Percentiles rank a stretch among this genome's conserved stretches.
Evolutionary conservation across 2,113 vertebrate genomes (phyloP).

Genomic region (Myiopsitta monachus): DNA sequence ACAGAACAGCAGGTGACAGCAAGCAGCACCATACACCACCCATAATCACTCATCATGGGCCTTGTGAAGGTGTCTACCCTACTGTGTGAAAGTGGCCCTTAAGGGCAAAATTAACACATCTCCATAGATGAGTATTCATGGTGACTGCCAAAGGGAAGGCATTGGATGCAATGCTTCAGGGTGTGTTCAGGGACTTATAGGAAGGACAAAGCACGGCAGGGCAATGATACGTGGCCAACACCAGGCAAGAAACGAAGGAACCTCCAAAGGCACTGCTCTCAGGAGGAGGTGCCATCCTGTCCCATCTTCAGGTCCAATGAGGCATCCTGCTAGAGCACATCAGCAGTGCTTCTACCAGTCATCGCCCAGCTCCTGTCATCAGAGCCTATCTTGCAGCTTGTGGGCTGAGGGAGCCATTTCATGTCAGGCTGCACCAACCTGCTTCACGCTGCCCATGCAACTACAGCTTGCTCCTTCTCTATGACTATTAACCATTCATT

Average conservation of each 20-base stretch:
- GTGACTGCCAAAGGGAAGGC: neutral
- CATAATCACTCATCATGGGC: accelerated
- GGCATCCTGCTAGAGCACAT: neutral
- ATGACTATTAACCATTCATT: neutral
- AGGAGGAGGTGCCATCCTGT: neutral
- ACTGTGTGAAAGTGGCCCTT: neutral
- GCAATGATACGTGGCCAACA: neutral
- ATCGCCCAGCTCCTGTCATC: neutral
- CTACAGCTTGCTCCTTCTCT: neutral
- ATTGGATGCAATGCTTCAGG: neutral
- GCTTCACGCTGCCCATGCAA: neutral
- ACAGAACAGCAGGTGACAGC: neutral
- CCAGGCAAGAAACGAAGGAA: neutral
- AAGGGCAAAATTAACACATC: neutral
- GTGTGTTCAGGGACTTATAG: neutral
- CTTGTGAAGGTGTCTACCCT: neutral
- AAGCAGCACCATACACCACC: neutral
- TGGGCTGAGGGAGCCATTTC: neutral
- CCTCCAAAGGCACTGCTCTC: neutral
- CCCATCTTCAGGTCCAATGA: accelerated
- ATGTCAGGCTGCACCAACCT: neutral
- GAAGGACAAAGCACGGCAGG: neutral
- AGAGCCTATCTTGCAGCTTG: neutral
- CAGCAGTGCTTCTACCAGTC: neutral
- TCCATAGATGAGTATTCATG: neutral